Conservation (phyloP, 1,140 invertebrate genomes). For the Drosophila obscura region DNA sequence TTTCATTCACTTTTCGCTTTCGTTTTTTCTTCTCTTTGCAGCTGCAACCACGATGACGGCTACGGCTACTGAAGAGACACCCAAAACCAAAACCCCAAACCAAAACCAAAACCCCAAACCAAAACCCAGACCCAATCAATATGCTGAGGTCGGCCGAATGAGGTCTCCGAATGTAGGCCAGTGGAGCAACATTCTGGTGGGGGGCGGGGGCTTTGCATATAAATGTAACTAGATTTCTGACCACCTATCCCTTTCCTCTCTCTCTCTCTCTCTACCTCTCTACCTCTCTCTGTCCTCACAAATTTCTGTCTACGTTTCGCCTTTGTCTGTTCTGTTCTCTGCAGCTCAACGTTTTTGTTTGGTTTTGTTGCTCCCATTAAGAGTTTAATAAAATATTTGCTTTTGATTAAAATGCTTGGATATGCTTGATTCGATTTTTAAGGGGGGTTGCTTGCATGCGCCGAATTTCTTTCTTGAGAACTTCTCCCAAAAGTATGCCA, state of each 20-base stretch:
- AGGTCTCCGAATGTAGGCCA: slow-evolving; percentile 48
- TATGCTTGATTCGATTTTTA: too few species aligned
- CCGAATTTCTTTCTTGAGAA: too few species aligned
- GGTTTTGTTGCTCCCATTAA: too few species aligned
- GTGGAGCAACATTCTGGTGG: slow-evolving; percentile 33
- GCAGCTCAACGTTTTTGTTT: too few species aligned
- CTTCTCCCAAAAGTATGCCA: slow-evolving; percentile 10
- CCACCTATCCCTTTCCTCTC: slow-evolving; percentile 19
- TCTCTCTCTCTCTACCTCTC: slow-evolving; percentile 18
- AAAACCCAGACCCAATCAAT: slow-evolving; percentile 24
- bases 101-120: not conserved
- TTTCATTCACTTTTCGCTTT: slow-evolving; percentile 39
- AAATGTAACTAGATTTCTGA: not conserved
- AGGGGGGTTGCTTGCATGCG: too few species aligned
- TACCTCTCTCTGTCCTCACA: too few species aligned
- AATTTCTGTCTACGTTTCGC: too few species aligned
- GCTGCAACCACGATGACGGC: slow-evolving; percentile 48
- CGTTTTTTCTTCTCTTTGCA: slow-evolving; percentile 68
- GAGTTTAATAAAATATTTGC: too few species aligned
- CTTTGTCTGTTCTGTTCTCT: too few species aligned
- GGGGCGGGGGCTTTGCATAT: slow-evolving; percentile 1
- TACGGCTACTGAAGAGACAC: slow-evolving; percentile 42
- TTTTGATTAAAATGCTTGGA: too few species aligned
- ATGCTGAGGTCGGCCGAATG: slow-evolving; percentile 57
- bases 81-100: slow-evolving; percentile 15